phyloP scores from a whole-genome alignment of 92 coral and sea anemone genomes.

The Meandrina meandrites region DNA sequence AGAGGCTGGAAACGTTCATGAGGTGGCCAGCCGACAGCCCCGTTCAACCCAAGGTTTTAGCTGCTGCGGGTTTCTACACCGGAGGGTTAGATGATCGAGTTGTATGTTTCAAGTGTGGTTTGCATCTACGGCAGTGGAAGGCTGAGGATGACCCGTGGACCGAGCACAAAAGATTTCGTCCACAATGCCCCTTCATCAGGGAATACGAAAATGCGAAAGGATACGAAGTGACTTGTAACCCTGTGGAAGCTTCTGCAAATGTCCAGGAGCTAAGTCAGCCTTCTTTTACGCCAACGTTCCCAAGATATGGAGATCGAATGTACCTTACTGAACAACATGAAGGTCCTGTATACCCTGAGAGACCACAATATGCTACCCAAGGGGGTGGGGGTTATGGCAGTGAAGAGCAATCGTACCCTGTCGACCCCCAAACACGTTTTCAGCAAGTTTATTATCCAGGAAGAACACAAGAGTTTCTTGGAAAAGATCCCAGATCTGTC shows the following conservation, averaged over 20 bases:
- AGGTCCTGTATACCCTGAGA: neutral
- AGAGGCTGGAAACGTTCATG: slow-evolving; percentile 72
- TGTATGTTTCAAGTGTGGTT: slow-evolving; percentile 79
- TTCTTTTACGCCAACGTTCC: neutral
- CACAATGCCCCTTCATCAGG: slow-evolving; percentile 58
- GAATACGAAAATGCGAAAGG: slow-evolving; percentile 53
- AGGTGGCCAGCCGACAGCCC: slow-evolving; percentile 75
- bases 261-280: neutral
- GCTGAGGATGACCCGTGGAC: slow-evolving; percentile 78
- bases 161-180: slow-evolving; percentile 61
- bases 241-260: slow-evolving; percentile 43
- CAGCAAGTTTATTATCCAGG: slow-evolving; percentile 1
- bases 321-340: neutral
- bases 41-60: slow-evolving; percentile 70
- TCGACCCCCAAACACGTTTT: neutral
- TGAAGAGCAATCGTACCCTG: slow-evolving; percentile 16
- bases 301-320: neutral
- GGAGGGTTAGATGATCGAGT: slow-evolving; percentile 80
- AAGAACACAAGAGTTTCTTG: slow-evolving; percentile 4
- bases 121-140: slow-evolving; percentile 73
- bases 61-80: slow-evolving; percentile 84
- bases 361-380: slow-evolving; percentile 10
- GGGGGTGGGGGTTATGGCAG: neutral
- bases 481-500: neutral
- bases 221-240: slow-evolving; percentile 40